Evolutionary conservation across 2,888 invertebrate genomes (phyloP), one percentile per base, ranked within the genome.

Genomic region (Sussaba pulchella): DNA sequence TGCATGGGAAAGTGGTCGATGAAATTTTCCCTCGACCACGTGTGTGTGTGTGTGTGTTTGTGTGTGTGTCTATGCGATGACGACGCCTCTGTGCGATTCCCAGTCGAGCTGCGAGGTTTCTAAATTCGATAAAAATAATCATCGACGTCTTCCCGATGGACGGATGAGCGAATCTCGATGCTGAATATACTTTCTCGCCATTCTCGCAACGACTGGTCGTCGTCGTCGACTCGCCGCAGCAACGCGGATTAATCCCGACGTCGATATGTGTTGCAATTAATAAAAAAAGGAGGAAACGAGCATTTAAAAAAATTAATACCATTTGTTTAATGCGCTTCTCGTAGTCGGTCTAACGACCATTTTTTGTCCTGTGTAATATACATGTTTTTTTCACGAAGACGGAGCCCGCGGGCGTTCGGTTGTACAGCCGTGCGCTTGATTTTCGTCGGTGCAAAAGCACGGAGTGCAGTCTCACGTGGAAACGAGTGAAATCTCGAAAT

Each of bases 1-100:
- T 45, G 71, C 80, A 80, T 80, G 80, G 76, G 80, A 80, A 80
- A 76, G 39, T 54, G 14, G 57, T 72, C 26, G 71, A 31, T 63
- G 66, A 69, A 80, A 72, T 63, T 80, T 80, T 80, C 80, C 76
- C 80, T 76, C 67, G 75, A 17, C 14, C 14, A 1, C 45, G 64
- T 57, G n/a, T 54, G 52, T 67, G 47, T 17, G 14, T 45, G 19
- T 47, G 21, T 66, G 24, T 47, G 31, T 31, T 2, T 31, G 31
- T 31, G 31, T 31, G 31, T 31, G 31, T 31, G 31, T 31, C 4
- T 31, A 6, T 31, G 31, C 6, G 31, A n/a, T 31, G 31, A 31
- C 31, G 14, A 21, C 14, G 39, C 19, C 6, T 66, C 17, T 47
- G 63, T 64, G n/a, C 47, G 80, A 67, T 80, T 67, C 63, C 72